Conservation (phyloP, 2,113 vertebrate genomes). For the Tetrao urogallus region DNA sequence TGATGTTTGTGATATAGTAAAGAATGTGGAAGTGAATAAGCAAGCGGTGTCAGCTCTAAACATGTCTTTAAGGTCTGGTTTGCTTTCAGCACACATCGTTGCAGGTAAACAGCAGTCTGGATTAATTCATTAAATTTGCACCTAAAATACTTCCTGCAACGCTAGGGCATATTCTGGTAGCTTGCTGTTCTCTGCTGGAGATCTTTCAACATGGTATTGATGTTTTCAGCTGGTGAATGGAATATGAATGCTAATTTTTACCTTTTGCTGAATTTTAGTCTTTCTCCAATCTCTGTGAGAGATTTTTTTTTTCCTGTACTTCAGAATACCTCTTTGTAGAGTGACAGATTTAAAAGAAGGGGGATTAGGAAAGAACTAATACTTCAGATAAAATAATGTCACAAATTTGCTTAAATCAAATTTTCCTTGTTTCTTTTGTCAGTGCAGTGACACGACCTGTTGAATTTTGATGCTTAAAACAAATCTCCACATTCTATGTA, state of each 20-base stretch:
- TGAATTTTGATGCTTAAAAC: neutral
- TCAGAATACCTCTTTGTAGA: neutral
- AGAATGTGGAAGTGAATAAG: neutral
- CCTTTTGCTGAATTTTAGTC: neutral
- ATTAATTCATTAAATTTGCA: neutral
- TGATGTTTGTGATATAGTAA: neutral
- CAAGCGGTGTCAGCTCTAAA: neutral
- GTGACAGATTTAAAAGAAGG: neutral
- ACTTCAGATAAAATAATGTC: neutral
- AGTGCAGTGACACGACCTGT: fast-evolving
- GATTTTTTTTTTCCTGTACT: neutral
- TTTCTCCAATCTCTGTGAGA: neutral
- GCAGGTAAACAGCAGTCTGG: neutral
- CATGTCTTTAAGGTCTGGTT: neutral
- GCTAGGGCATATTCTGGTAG: neutral
- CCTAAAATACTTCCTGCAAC: fast-evolving
- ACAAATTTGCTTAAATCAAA: neutral
- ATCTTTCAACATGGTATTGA: neutral
- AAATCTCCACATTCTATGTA: fast-evolving
- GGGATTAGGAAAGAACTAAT: neutral
- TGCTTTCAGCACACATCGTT: neutral
- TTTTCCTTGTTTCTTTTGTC: neutral
- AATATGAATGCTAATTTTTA: neutral
- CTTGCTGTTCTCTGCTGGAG: neutral
- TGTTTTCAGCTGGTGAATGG: neutral